Conservation (phyloP, 2,113 vertebrate genomes). For the Hiodon tergisus region DNA sequence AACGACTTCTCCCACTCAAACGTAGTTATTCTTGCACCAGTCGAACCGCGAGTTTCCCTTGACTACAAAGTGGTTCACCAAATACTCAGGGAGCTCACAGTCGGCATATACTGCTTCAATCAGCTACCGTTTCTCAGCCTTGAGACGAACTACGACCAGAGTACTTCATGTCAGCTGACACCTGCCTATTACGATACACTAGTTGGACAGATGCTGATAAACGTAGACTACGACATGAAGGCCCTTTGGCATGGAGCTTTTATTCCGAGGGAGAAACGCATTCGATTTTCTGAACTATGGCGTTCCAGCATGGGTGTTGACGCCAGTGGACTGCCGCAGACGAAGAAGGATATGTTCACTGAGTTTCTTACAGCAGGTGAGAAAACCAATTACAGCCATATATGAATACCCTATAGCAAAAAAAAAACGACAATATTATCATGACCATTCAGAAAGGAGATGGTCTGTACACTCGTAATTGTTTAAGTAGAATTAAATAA, state of each 20-base stretch:
- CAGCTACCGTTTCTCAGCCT: slow-evolving; percentile 61
- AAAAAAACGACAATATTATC: too few relatives aligned
- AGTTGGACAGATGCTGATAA: slow-evolving; percentile 59
- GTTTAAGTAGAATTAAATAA: too few relatives aligned
- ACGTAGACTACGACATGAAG: slow-evolving; percentile 58
- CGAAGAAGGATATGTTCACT: slow-evolving; percentile 46
- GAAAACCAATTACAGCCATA: slow-evolving; percentile 4
- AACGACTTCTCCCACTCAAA: slow-evolving; percentile 43
- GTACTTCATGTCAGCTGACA: slow-evolving; percentile 58
- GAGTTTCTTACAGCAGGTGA: slow-evolving; percentile 61
- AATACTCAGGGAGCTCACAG: slow-evolving; percentile 59
- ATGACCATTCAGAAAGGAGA: too few relatives aligned
- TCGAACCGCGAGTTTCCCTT: slow-evolving; percentile 43
- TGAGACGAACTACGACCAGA: slow-evolving; percentile 59
- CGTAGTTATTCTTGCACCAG: slow-evolving; percentile 52
- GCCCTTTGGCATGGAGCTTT: slow-evolving; percentile 65
- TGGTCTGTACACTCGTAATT: too few relatives aligned
- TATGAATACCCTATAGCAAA: too few relatives aligned
- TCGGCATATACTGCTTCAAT: slow-evolving; percentile 66
- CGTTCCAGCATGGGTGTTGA: slow-evolving; percentile 55
- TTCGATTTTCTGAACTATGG: slow-evolving; percentile 61
- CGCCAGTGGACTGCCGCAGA: slow-evolving; percentile 50
- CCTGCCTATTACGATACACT: slow-evolving; percentile 61
- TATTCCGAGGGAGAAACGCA: slow-evolving; percentile 56
- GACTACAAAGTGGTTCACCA: slow-evolving; percentile 65